Conservation (phyloP, 2,797 vertebrate genomes). For the Eleutherodactylus coqui region DNA sequence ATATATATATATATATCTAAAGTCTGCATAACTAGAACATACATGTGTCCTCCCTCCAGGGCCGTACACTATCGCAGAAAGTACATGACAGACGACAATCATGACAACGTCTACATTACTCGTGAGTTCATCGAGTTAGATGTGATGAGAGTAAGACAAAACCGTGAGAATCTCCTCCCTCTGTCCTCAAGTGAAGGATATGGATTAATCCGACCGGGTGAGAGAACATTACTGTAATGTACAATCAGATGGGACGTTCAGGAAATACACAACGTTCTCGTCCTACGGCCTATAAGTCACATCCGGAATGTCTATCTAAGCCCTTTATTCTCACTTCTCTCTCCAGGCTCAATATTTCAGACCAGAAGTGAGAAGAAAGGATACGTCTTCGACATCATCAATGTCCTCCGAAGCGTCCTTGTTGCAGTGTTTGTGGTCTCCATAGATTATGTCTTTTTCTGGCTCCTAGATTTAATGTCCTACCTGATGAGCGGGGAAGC, state of each 20-base stretch:
- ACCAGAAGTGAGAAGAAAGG: conserved; percentile 70
- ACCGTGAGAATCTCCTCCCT: conserved; percentile 79
- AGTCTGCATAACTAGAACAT: background rate
- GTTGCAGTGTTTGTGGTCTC: conserved; percentile 75
- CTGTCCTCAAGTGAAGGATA: conserved; percentile 75
- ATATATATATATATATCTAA: background rate
- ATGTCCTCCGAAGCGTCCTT: conserved; percentile 74
- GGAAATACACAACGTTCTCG: background rate
- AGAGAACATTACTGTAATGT: conserved; percentile 41
- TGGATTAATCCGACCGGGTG: conserved; percentile 81
- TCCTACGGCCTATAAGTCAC: background rate
- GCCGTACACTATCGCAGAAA: conserved; percentile 77
- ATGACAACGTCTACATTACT: conserved; percentile 88
- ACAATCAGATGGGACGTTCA: background rate
- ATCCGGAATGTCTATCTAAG: background rate
- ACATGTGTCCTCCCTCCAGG: conserved; percentile 67
- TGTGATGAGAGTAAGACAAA: conserved; percentile 63
- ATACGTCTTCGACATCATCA: conserved; percentile 66
- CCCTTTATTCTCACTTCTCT: background rate
- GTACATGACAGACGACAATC: conserved; percentile 78
- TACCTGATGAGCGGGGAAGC: conserved; percentile 80
- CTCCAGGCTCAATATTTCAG: conserved; percentile 73
- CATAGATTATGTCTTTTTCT: conserved; percentile 87
- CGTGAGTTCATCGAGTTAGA: conserved; percentile 79
- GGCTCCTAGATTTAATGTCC: conserved; percentile 85